Evolutionary conservation across 1,140 invertebrate species (phyloP).

Genomic region (Zaprionus lachaisei): DNA sequence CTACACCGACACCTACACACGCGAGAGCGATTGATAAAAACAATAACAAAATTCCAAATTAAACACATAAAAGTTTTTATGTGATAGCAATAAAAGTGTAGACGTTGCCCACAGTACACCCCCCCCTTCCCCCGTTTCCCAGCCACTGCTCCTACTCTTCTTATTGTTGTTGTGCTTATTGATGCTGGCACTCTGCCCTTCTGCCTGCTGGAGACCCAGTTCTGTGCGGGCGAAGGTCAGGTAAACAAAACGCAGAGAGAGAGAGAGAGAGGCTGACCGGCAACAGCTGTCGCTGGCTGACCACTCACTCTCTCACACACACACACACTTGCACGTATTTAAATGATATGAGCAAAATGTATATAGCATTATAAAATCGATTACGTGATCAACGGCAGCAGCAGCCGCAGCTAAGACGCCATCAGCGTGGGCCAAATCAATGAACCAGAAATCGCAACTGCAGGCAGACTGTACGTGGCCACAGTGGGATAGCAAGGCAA

Average conservation of each 20-base stretch:
- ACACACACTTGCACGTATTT: conserved; percentile 11
- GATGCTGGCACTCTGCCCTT: conserved; percentile 51
- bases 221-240: conserved; percentile 68
- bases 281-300: conserved; percentile 57
- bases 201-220: conserved; percentile 35
- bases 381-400: conserved; percentile 68
- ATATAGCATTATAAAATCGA: conserved; percentile 75
- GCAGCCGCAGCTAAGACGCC: conserved; percentile 56
- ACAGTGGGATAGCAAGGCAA: conserved; percentile 42
- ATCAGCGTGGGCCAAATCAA: conserved; percentile 63
- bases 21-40: conserved; percentile 66
- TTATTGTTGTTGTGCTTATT: conserved; percentile 45
- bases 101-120: conserved; percentile 44
- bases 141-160: conserved; percentile 23
- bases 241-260: conserved; percentile 61
- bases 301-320: conserved; percentile 8
- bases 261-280: conserved; percentile 4
- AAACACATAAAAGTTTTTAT: conserved; percentile 80
- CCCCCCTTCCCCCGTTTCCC: conserved; percentile 3
- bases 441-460: conserved; percentile 32
- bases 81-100: conserved; percentile 74
- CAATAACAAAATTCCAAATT: conserved; percentile 82
- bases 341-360: conserved; percentile 33
- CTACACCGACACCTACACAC: conserved; percentile 29
- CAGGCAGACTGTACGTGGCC: background rate